Conservation (phyloP, 1,140 invertebrate genomes). For the Penaeus indicus region DNA sequence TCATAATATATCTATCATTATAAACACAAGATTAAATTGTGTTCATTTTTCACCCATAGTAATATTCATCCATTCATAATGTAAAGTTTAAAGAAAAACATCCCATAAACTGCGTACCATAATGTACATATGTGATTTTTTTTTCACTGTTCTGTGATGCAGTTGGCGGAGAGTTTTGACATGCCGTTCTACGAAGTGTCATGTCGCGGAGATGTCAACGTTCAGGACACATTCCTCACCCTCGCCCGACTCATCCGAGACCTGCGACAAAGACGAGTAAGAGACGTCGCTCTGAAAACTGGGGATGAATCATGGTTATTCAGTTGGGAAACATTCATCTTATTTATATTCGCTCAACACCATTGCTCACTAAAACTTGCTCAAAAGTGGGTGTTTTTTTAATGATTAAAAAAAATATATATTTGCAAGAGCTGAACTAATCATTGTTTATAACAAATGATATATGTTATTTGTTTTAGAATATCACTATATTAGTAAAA, state of each 20-base stretch:
- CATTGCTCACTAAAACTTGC: too few relatives aligned
- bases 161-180: slow-evolving; percentile 91
- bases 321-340: neutral
- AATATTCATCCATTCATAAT: neutral
- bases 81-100: neutral
- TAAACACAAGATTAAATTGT: too few relatives aligned
- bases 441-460: too few relatives aligned
- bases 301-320: neutral
- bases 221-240: slow-evolving; percentile 87
- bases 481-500: neutral
- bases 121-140: too few relatives aligned
- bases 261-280: slow-evolving; percentile 81
- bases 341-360: neutral
- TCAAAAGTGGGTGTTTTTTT: too few relatives aligned
- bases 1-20: too few relatives aligned
- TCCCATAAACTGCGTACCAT: too few relatives aligned
- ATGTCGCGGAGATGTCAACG: slow-evolving; percentile 90
- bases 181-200: slow-evolving; percentile 94
- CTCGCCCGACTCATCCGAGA: slow-evolving; percentile 85
- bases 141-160: slow-evolving; percentile 67
- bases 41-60: too few relatives aligned
- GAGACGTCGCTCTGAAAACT: slow-evolving; percentile 7
- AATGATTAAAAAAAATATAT: too few relatives aligned
- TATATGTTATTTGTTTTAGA: neutral
- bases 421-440: too few relatives aligned